A percentile compares a stretch with the other conserved stretches of the same genome.
phyloP scores from a whole-genome alignment of 2,888 invertebrate species.

The Trisateles emortualis region DNA sequence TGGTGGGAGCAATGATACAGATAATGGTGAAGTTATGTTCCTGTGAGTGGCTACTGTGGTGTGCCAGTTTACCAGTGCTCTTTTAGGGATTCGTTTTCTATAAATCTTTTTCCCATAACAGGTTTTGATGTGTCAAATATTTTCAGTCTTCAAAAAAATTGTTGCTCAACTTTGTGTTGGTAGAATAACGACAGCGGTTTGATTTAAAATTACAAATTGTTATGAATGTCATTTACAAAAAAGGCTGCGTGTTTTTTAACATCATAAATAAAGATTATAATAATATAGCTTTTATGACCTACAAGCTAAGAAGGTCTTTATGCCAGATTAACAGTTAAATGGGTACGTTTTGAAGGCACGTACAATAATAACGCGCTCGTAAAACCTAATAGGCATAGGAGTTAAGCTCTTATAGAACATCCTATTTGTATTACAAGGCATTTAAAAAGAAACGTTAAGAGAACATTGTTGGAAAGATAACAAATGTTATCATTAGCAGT shows the following conservation, averaged over 20 bases:
- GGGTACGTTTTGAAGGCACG: slow-evolving; percentile 15
- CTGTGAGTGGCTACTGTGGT: too few species aligned
- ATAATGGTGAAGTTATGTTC: too few species aligned
- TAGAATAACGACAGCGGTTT: not conserved
- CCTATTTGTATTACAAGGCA: slow-evolving; percentile 14
- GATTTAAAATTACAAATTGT: not conserved
- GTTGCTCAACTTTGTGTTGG: too few species aligned
- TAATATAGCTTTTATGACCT: not conserved
- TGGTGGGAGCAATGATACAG: too few species aligned
- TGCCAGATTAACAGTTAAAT: slow-evolving; percentile 2
- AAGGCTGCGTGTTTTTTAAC: not conserved
- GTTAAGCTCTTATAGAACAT: slow-evolving; percentile 12
- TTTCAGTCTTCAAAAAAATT: too few species aligned
- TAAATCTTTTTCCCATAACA: too few species aligned
- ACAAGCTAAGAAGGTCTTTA: slow-evolving; percentile 4
- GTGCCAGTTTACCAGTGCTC: too few species aligned
- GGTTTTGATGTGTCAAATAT: too few species aligned
- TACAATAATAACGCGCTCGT: slow-evolving; percentile 18
- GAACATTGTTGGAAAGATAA: slow-evolving; percentile 1
- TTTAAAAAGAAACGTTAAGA: not conserved
- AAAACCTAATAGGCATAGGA: slow-evolving; percentile 17
- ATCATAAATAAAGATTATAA: not conserved
- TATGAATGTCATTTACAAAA: not conserved
- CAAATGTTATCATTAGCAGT: not conserved
- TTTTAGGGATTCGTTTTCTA: too few species aligned